Base-by-base conservation (phyloP, 2,113 vertebrate species). In the Scomber scombrus region DNA sequence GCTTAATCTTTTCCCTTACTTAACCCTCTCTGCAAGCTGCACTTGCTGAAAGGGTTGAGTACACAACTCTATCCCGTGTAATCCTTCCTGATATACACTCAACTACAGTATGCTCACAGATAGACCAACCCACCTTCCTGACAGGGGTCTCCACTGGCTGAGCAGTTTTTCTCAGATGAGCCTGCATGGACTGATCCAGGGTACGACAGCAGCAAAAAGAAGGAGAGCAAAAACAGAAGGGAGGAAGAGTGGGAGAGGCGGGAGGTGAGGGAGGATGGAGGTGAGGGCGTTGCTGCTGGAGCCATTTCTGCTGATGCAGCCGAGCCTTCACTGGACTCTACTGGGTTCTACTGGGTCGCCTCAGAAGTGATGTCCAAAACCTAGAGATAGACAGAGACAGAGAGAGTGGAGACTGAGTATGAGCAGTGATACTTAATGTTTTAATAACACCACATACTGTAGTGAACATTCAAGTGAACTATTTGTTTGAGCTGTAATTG, bases 101-200 rank as follows among this genome's bases (percentile, higher is more conserved):
- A 66, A 60, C 11, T 58, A 52, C 52, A 50, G 16, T 26, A 5
- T 43, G n/a, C 13, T 66, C 65, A 52, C 16, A 13, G 26, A 66
- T 29, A 12, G 15, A 19, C 23, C 5, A 11, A 75, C 91, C 64
- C 71, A 47, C 96, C 96, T 73, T 95, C 94, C 46, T 90, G 81
- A 89, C 96, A 96, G 23, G 82, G 82, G 1, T 92, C 92, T 69
- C 91, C 93, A 3, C 50, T 34, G 1, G 93, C 89, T 0, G 92
- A 85, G 67, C 95, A 96, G 86, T 89, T 94, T 11, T 47, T 69
- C 2, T 47, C 19, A 5, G 85, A 12, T 0, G 85, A 85, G 5
- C 54, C 58, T 3, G 90, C 91, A 0, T 80, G 80, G 19, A 71
- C 92, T 0, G 75, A 78, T 64, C 78, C 75, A 1, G 86, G 71